phyloP scores from a whole-genome alignment of 2,797 vertebrate species.

The Muscicapa striata region DNA sequence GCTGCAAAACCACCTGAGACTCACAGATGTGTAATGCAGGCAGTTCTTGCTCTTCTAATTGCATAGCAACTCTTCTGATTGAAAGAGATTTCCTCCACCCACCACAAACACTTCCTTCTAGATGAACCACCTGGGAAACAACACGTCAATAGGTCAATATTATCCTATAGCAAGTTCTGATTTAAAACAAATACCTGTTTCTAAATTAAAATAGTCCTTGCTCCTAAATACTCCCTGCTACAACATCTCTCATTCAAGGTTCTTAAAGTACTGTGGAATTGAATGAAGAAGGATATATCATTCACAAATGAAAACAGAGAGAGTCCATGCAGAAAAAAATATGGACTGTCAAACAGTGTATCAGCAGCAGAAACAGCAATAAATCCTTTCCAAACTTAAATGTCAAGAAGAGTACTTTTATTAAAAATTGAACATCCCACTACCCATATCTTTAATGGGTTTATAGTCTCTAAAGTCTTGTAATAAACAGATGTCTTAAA shows the following conservation, averaged over 20 bases:
- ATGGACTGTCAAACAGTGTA: not conserved
- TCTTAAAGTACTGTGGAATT: not conserved
- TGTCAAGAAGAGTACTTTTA: not conserved
- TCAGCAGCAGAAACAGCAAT: not conserved
- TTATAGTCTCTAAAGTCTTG: not conserved
- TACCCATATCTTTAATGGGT: not conserved
- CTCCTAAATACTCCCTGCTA: not conserved
- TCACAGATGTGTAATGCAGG: conserved; percentile 28
- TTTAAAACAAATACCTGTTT: conserved; percentile 6
- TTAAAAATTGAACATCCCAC: not conserved
- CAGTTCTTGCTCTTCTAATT: conserved; percentile 40
- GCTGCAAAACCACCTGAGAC: conserved; percentile 39
- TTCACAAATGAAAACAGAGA: not conserved
- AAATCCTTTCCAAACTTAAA: not conserved
- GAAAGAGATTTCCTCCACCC: conserved; percentile 36
- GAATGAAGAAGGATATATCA: not conserved
- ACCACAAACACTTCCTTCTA: conserved; percentile 34
- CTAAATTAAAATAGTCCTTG: not conserved
- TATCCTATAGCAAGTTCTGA: not conserved
- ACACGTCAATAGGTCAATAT: not conserved
- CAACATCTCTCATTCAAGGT: not conserved
- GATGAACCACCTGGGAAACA: not conserved
- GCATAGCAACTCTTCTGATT: conserved; percentile 14
- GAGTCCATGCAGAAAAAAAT: not conserved
- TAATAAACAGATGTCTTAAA: not conserved